Conservation (phyloP, 2,113 vertebrate genomes). For the Morone chrysops region DNA sequence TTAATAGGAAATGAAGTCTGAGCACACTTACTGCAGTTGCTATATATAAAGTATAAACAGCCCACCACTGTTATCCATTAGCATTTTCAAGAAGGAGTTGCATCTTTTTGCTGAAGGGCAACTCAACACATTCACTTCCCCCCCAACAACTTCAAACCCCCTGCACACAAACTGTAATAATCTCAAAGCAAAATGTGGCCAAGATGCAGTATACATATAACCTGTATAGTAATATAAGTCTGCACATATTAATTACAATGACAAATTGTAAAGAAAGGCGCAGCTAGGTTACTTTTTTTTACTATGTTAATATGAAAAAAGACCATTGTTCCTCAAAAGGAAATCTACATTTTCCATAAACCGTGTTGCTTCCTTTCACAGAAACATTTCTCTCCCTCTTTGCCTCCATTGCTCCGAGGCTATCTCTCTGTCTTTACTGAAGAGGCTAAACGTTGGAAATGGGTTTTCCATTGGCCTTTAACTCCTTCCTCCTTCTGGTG, state of each 20-base stretch:
- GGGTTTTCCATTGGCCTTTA: slow-evolving; percentile 27
- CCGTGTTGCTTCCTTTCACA: neutral
- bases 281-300: neutral
- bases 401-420: neutral
- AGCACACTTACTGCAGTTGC: neutral
- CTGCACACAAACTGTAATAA: neutral
- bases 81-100: neutral
- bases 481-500: slow-evolving; percentile 6
- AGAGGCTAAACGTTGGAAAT: slow-evolving; percentile 30
- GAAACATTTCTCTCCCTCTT: neutral
- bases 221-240: no score
- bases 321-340: neutral
- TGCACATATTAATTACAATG: no score
- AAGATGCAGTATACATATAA: no score
- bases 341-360: neutral
- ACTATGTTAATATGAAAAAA: neutral
- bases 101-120: slow-evolving; percentile 20
- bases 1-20: slow-evolving; percentile 8
- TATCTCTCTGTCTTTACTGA: slow-evolving; percentile 12
- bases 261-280: no score
- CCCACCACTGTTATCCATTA: rapidly evolving
- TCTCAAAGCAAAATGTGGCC: no score
- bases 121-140: neutral
- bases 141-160: no score
- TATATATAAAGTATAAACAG: no score